A percentile compares a stretch with the other conserved stretches of the same genome.
Conservation (phyloP, 2,797 vertebrate genomes). For the Chrysocyon brachyurus region DNA sequence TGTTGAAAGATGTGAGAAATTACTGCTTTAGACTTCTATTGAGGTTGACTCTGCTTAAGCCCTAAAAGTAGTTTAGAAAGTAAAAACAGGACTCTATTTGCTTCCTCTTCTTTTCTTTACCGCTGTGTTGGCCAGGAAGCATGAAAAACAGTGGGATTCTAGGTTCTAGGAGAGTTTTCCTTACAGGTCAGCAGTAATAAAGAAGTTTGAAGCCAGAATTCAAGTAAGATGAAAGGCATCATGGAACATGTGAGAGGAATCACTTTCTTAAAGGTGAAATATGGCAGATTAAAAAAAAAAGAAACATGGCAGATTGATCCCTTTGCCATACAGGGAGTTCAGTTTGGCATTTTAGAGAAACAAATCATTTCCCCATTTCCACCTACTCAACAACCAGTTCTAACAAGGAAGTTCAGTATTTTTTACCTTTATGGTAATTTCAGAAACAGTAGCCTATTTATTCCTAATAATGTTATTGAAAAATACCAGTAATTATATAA, state of each 20-base stretch:
- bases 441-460: slow-evolving; percentile 87
- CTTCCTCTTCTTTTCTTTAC: background rate
- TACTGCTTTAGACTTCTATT: background rate
- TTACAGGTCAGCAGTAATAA: slow-evolving; percentile 53
- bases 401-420: slow-evolving; percentile 88
- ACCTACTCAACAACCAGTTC: slow-evolving; percentile 81
- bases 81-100: background rate
- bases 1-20: background rate
- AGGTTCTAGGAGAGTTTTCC: background rate
- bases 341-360: slow-evolving; percentile 82
- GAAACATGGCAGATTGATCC: slow-evolving; percentile 79
- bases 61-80: background rate
- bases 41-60: slow-evolving; percentile 1
- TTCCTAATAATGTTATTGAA: slow-evolving; percentile 89
- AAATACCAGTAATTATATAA: slow-evolving; percentile 92
- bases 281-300: slow-evolving; percentile 50
- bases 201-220: slow-evolving; percentile 62
- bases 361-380: slow-evolving; percentile 71
- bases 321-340: slow-evolving; percentile 80
- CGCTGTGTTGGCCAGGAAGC: background rate
- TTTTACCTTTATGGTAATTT: slow-evolving; percentile 89
- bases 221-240: slow-evolving; percentile 68
- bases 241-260: slow-evolving; percentile 63
- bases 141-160: background rate
- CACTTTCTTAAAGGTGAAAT: slow-evolving; percentile 76